phyloP scores from a whole-genome alignment of 2,113 vertebrate genomes.

The Pagrus major region DNA sequence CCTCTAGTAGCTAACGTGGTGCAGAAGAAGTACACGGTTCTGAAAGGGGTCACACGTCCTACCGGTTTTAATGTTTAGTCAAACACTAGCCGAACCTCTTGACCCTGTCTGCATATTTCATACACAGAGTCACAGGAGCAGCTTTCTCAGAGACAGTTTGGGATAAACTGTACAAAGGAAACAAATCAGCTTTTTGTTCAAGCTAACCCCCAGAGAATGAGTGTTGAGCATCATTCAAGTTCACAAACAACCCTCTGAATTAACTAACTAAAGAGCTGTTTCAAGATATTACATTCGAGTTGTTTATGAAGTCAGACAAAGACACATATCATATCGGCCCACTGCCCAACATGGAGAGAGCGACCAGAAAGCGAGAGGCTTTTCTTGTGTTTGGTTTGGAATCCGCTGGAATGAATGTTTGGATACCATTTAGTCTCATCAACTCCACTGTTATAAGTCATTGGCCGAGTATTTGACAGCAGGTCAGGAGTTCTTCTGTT shows the following conservation, averaged over 20 bases:
- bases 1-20: too few relatives aligned
- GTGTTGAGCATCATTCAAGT: not conserved
- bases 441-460: slow-evolving; percentile 76
- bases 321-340: not conserved
- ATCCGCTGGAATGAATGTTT: slow-evolving; percentile 5
- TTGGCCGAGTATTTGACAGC: slow-evolving; percentile 86
- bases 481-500: slow-evolving; percentile 83
- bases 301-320: not conserved
- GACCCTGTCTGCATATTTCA: slow-evolving; percentile 21
- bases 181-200: not conserved
- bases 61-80: not conserved
- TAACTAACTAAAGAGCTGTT: too few relatives aligned
- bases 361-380: not conserved
- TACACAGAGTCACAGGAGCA: not conserved
- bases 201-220: not conserved
- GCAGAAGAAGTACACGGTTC: too few relatives aligned
- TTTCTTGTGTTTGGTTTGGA: not conserved
- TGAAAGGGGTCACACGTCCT: not conserved
- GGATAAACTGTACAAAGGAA: not conserved
- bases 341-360: not conserved
- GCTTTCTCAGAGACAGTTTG: not conserved
- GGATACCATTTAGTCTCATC: not conserved
- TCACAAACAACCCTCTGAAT: not conserved
- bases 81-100: slow-evolving; percentile 1
- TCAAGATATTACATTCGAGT: not conserved